Conservation (phyloP, 2,797 vertebrate genomes). For the Manis pentadactyla region DNA sequence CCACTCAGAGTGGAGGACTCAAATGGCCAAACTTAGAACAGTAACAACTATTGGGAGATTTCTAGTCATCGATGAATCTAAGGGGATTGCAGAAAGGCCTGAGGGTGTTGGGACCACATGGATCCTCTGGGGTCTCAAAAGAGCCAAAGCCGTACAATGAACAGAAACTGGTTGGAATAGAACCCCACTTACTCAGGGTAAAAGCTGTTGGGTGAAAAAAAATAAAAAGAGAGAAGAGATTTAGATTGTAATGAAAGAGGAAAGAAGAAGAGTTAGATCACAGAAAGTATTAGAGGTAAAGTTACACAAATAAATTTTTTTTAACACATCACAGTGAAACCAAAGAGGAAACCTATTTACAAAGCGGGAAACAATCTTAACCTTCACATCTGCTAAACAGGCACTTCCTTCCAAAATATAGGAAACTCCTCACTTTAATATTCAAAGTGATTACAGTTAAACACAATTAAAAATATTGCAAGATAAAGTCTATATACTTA, state of each 20-base stretch:
- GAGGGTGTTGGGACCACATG: rapidly evolving
- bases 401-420: neutral
- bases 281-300: neutral
- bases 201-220: neutral
- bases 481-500: neutral
- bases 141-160: neutral
- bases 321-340: neutral
- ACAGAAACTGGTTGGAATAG: neutral
- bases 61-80: neutral
- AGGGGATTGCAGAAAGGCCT: neutral
- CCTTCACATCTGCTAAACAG: neutral
- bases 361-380: neutral
- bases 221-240: neutral
- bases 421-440: neutral
- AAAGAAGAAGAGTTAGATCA: neutral
- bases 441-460: neutral
- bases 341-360: neutral
- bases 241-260: neutral
- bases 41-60: neutral
- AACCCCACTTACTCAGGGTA: neutral
- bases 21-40: neutral
- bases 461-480: neutral
- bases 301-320: neutral
- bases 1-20: neutral
- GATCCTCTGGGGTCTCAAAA: neutral